These are phyloP conservation scores for Saturnia japonica DNA, from an alignment of 2,888 invertebrate genomes.

Conservation along the genomic window DNA sequence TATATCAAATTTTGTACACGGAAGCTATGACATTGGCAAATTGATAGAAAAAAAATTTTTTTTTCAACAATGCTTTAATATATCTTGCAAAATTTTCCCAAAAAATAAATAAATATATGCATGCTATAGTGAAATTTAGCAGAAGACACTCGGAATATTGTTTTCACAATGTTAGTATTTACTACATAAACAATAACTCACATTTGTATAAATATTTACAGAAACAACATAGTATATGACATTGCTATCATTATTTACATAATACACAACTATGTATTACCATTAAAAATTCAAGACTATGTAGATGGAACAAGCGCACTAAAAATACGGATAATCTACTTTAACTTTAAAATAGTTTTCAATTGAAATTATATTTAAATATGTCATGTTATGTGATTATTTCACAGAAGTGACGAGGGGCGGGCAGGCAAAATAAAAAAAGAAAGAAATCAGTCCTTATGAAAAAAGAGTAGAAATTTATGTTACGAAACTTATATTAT, in stretches of 20 bases:
- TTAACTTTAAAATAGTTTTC: not conserved
- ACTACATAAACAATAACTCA: not conserved
- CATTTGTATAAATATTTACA: conserved; percentile 1
- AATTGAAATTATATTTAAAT: not conserved
- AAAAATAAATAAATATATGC: too few relatives aligned
- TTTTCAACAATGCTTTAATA: too few relatives aligned
- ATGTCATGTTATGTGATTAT: too few relatives aligned
- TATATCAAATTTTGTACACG: too few relatives aligned
- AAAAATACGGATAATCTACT: not conserved
- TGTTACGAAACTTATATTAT: too few relatives aligned
- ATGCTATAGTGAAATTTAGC: not conserved
- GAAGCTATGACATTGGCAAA: too few relatives aligned
- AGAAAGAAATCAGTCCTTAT: too few relatives aligned
- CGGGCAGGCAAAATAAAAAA: too few relatives aligned
- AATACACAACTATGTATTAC: not conserved
- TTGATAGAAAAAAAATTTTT: too few relatives aligned
- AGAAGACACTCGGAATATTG: not conserved
- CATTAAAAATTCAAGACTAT: not conserved
- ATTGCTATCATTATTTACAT: not conserved
- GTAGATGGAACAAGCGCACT: not conserved
- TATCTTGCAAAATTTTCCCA: too few relatives aligned
- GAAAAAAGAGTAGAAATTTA: too few relatives aligned
- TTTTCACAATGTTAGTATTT: not conserved
- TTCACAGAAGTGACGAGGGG: too few relatives aligned
- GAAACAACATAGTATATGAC: not conserved